phyloP scores from a whole-genome alignment of 2,797 vertebrate genomes.

The Oreochromis mossambicus region DNA sequence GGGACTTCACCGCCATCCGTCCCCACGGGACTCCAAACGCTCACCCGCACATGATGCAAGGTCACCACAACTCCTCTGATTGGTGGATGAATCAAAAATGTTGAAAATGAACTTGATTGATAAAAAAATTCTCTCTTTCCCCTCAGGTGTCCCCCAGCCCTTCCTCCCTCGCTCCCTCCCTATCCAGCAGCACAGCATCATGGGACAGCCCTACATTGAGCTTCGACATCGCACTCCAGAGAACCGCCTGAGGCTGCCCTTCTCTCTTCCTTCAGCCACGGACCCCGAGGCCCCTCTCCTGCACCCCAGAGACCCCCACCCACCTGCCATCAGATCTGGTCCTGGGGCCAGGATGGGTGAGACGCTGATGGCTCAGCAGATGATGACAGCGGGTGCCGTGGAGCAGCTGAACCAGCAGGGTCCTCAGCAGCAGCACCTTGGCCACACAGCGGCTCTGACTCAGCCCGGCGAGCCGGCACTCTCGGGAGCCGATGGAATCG shows the following conservation, averaged over 20 bases:
- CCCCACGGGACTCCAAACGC: slow-evolving; percentile 38
- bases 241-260: slow-evolving; percentile 80
- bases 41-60: slow-evolving; percentile 46
- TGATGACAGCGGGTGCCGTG: slow-evolving; percentile 67
- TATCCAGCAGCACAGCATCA: slow-evolving; percentile 88
- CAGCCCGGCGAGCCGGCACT: slow-evolving; percentile 54
- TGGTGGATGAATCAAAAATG: not conserved
- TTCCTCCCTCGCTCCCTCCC: slow-evolving; percentile 81
- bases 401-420: slow-evolving; percentile 75
- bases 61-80: not conserved
- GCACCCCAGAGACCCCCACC: slow-evolving; percentile 19
- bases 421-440: slow-evolving; percentile 59
- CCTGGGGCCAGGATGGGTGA: slow-evolving; percentile 68
- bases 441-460: slow-evolving; percentile 54
- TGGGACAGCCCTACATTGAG: slow-evolving; percentile 94
- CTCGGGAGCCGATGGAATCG: slow-evolving; percentile 71
- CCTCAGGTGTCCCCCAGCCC: slow-evolving; percentile 75
- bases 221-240: slow-evolving; percentile 87
- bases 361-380: slow-evolving; percentile 51
- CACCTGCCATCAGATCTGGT: slow-evolving; percentile 6
- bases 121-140: not conserved
- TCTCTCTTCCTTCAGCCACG: slow-evolving; percentile 38
- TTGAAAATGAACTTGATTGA: not conserved
- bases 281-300: slow-evolving; percentile 34
- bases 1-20: slow-evolving; percentile 74